These are phyloP conservation scores for Thamnophis sirtalis DNA, from an alignment of 2,113 vertebrate genomes.

Conservation along the genomic window DNA sequence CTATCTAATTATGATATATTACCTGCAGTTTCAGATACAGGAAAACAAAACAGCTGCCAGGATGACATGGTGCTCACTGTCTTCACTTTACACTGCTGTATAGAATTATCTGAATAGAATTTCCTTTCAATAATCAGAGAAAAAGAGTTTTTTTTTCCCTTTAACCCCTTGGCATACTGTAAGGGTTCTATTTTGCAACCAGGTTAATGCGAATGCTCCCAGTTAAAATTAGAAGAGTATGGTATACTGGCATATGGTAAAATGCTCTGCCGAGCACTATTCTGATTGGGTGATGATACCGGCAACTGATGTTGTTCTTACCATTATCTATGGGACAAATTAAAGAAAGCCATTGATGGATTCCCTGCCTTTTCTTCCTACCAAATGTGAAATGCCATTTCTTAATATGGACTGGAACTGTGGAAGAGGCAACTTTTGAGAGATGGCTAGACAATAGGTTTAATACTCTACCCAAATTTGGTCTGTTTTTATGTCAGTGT, in stretches of 20 bases:
- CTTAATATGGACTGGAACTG: background rate
- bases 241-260: background rate
- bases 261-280: background rate
- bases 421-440: background rate
- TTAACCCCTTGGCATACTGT: conserved; percentile 34
- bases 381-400: background rate
- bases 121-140: conserved; percentile 24
- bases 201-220: background rate
- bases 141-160: background rate
- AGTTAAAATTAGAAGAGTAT: background rate
- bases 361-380: background rate
- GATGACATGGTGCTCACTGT: background rate
- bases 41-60: conserved; percentile 16
- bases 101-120: conserved; percentile 35
- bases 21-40: background rate
- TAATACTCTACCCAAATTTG: background rate
- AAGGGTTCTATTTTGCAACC: background rate
- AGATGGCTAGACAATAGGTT: background rate
- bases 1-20: conserved; percentile 28
- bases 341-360: background rate
- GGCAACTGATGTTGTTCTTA: background rate
- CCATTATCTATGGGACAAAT: background rate
- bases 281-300: background rate
- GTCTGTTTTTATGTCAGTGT: background rate
- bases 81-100: background rate